Conservation (phyloP, 2,797 vertebrate genomes). For the Sebastiscus albofasciatus region DNA sequence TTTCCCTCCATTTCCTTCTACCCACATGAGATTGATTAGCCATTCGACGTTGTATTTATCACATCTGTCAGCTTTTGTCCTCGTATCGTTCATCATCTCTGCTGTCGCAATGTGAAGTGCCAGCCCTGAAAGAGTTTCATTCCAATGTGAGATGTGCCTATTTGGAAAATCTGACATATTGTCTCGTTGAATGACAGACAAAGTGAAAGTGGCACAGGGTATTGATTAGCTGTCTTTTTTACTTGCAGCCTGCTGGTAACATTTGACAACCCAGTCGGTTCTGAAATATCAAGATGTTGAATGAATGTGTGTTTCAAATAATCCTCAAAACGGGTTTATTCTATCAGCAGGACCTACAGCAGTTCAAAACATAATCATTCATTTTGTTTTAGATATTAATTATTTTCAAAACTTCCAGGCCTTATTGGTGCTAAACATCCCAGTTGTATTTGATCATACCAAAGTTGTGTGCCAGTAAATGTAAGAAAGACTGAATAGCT, state of each 20-base stretch:
- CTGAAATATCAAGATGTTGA: conserved; percentile 35
- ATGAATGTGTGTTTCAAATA: background rate
- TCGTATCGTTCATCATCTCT: conserved; percentile 65
- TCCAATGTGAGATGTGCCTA: conserved; percentile 34
- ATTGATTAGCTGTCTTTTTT: conserved; percentile 57
- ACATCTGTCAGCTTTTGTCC: conserved; percentile 72
- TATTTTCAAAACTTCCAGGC: background rate
- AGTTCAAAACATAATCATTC: background rate
- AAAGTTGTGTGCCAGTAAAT: background rate
- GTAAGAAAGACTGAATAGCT: background rate
- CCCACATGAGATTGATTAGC: conserved; percentile 73
- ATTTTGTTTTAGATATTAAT: background rate
- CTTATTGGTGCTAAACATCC: background rate
- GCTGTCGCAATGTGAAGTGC: conserved; percentile 56
- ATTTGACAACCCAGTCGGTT: conserved; percentile 21
- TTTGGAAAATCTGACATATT: conserved; percentile 51
- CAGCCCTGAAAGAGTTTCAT: conserved; percentile 44
- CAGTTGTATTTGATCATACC: background rate
- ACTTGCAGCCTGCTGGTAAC: background rate
- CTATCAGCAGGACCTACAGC: background rate
- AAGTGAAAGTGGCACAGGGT: conserved; percentile 24
- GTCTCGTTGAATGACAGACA: conserved; percentile 50
- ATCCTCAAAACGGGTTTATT: background rate
- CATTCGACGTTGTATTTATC: conserved; percentile 68
- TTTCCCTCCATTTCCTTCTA: conserved; percentile 50